Conservation (phyloP, 1,140 invertebrate genomes). For the Papilio machaon region DNA sequence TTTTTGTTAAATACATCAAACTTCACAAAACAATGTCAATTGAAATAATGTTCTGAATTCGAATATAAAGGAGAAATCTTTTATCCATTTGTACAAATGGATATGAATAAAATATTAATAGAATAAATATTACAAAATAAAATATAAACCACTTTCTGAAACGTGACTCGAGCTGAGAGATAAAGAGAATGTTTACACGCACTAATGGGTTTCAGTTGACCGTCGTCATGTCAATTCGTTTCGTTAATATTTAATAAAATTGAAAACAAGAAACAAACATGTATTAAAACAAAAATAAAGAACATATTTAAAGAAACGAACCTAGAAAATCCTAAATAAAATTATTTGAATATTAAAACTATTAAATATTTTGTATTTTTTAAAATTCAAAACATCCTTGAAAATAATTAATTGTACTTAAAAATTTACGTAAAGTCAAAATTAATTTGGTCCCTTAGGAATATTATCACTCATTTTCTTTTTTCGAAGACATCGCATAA, state of each 20-base stretch:
- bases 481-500: not conserved
- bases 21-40: no score
- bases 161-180: not conserved
- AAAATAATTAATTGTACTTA: no score
- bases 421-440: not conserved
- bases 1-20: no score
- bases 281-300: not conserved
- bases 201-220: slow-evolving; percentile 26
- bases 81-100: not conserved
- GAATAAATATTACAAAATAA: slow-evolving; percentile 13
- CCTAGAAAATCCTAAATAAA: no score
- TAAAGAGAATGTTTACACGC: not conserved
- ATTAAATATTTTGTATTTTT: no score
- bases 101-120: slow-evolving; percentile 35
- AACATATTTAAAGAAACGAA: not conserved
- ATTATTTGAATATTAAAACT: not conserved
- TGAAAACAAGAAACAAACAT: not conserved
- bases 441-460: not conserved
- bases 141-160: slow-evolving; percentile 17
- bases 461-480: not conserved
- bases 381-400: no score
- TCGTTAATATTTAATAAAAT: not conserved
- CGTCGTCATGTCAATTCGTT: not conserved
- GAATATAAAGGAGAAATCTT: not conserved
- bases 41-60: not conserved